Evolutionary conservation across 2,888 invertebrate genomes (phyloP).

Genomic region (Zaprionus bogoriensis): DNA sequence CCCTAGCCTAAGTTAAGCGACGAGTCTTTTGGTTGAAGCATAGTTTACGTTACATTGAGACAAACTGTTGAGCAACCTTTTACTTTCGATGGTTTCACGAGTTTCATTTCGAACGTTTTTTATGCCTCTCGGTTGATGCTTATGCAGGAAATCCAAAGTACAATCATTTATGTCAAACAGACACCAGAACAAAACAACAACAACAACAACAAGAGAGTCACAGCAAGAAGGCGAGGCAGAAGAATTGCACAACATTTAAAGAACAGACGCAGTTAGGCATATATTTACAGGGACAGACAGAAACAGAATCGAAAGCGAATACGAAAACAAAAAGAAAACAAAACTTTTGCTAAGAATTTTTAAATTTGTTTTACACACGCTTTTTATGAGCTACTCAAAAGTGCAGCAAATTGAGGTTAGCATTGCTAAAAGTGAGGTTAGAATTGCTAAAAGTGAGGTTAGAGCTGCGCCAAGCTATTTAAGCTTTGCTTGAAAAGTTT

Average conservation of each 20-base stretch:
- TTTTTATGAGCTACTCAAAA: constrained; percentile 34
- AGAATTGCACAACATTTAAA: constrained; percentile 14
- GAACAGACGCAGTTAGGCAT: constrained; percentile 18
- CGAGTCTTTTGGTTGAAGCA: constrained; percentile 13
- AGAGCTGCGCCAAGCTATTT: background rate
- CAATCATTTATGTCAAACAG: constrained; percentile 78
- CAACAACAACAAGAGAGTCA: constrained; percentile 13
- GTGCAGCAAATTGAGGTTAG: constrained; percentile 10
- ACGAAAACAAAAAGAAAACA: constrained; percentile 12
- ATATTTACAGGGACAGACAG: constrained; percentile 66
- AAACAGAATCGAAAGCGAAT: constrained; percentile 7
- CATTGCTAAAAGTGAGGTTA: constrained; percentile 10
- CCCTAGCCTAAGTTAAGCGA: constrained; percentile 63
- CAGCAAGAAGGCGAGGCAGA: constrained; percentile 4
- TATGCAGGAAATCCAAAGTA: constrained; percentile 71
- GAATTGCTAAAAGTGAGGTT: constrained; percentile 6
- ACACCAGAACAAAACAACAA: constrained; percentile 40
- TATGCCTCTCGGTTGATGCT: constrained; percentile 65
- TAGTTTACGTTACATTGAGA: constrained; percentile 14
- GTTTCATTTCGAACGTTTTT: constrained; percentile 47
- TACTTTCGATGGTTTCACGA: constrained; percentile 68
- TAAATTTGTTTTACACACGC: constrained; percentile 64
- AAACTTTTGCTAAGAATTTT: constrained; percentile 70
- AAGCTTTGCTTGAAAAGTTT: background rate
- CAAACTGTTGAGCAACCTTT: constrained; percentile 29